phyloP scores from a whole-genome alignment of 1,140 invertebrate genomes.

The Frieseomelitta varia region DNA sequence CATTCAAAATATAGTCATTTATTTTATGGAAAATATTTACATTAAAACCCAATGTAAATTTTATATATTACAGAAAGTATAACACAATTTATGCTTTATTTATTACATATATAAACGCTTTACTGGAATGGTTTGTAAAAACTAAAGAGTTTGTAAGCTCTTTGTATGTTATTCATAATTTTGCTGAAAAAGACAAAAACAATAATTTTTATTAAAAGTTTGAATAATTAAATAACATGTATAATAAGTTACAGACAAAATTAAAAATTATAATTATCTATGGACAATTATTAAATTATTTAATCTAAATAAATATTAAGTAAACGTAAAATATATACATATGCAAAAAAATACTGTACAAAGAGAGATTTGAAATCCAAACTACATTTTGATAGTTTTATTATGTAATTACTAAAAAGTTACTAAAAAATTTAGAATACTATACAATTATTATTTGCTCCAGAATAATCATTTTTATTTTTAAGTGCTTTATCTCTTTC shows the following conservation, averaged over 20 bases:
- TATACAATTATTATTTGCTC: conserved; percentile 60
- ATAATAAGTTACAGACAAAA: neutral
- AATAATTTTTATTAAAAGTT: conserved; percentile 15
- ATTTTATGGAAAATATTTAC: conserved; percentile 5
- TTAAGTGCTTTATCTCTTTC: conserved; percentile 79
- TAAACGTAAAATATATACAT: neutral
- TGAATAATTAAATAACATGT: conserved; percentile 2
- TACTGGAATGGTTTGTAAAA: conserved; percentile 32
- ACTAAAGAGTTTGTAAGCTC: neutral
- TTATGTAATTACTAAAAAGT: conserved; percentile 29
- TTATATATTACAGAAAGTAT: conserved; percentile 29
- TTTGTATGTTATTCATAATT: conserved; percentile 41
- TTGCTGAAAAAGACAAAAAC: conserved; percentile 52
- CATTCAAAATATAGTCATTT: conserved; percentile 7
- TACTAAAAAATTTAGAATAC: conserved; percentile 57
- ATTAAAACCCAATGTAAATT: conserved; percentile 10
- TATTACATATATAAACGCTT: neutral
- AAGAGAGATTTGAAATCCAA: neutral
- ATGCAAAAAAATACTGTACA: neutral
- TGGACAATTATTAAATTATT: neutral
- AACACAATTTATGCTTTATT: neutral
- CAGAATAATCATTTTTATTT: conserved; percentile 49
- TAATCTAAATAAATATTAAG: neutral
- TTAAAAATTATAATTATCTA: neutral
- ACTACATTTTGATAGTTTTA: conserved; percentile 6